Percentiles rank a stretch among this genome's conserved stretches.
phyloP scores from a whole-genome alignment of 2,113 vertebrate species.

The Salvelinus fontinalis region DNA sequence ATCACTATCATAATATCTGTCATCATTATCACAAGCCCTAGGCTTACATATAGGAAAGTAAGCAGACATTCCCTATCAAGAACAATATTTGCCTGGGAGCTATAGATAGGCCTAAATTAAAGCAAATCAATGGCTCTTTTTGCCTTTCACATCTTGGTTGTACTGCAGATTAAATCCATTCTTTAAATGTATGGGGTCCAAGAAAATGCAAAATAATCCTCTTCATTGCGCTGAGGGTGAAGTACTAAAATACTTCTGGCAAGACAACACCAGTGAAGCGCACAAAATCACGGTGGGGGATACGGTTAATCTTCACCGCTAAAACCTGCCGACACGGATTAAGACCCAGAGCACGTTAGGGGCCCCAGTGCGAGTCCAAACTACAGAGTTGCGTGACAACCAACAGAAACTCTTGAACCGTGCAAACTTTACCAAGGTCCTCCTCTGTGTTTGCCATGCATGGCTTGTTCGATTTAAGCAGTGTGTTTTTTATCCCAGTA shows the following conservation, averaged over 20 bases:
- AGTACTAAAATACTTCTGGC: not conserved
- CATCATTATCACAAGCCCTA: too few relatives aligned
- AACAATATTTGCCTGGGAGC: not conserved
- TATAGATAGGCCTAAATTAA: not conserved
- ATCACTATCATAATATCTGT: too few relatives aligned
- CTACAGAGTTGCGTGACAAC: not conserved
- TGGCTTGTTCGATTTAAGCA: not conserved
- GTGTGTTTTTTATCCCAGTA: not conserved
- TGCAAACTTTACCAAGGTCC: not conserved
- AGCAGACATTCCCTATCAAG: not conserved
- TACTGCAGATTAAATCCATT: not conserved
- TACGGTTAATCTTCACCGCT: not conserved
- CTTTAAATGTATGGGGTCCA: not conserved
- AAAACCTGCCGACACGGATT: not conserved
- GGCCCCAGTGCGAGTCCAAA: not conserved
- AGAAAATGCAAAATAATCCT: not conserved
- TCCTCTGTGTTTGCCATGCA: not conserved
- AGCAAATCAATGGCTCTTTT: not conserved
- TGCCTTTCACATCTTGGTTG: not conserved
- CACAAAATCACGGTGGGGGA: not conserved
- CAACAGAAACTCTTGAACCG: not conserved
- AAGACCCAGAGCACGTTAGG: not conserved
- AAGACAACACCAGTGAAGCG: not conserved
- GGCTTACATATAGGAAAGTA: not conserved
- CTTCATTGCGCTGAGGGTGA: not conserved